Percentiles rank a stretch among this genome's conserved stretches.
Conservation (phyloP, 2,888 invertebrate genomes). For the Tenthredo livida region DNA sequence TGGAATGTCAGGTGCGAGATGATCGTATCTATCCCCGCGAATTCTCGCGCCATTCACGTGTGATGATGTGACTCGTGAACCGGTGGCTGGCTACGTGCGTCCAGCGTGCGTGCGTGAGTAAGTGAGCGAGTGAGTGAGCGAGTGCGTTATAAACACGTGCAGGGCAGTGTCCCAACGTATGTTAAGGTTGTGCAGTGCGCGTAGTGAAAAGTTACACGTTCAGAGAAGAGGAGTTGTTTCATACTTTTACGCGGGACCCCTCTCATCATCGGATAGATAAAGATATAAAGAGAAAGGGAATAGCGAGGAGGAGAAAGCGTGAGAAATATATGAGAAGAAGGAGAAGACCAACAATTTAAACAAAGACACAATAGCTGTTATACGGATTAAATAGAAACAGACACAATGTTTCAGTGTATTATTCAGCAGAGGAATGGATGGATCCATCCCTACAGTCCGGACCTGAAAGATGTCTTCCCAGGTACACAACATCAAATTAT, state of each 20-base stretch:
- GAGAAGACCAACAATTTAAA: not conserved
- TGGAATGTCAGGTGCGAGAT: constrained; percentile 23
- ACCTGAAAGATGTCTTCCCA: constrained; percentile 87
- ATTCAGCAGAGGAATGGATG: constrained; percentile 90
- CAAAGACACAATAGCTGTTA: not conserved
- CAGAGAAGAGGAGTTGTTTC: not conserved
- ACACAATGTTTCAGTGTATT: constrained; percentile 89
- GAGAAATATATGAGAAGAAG: not conserved
- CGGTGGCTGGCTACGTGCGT: not conserved
- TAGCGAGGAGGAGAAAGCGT: constrained; percentile 37
- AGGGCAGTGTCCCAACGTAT: not conserved
- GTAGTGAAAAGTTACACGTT: not conserved
- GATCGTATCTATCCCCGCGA: not conserved
- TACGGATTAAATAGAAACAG: not conserved
- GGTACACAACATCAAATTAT: constrained; percentile 78
- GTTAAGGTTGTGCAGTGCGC: not conserved
- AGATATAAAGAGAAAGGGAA: constrained; percentile 2
- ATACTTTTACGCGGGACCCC: not conserved
- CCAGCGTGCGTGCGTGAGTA: not conserved
- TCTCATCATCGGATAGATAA: not conserved
- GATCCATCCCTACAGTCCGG: constrained; percentile 86
- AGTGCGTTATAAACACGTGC: constrained; percentile 11
- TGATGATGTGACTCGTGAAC: constrained; percentile 20
- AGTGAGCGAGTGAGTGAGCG: not conserved
- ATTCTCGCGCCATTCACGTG: not conserved